Evolutionary conservation across 2,888 invertebrate genomes (phyloP).

Genomic region (Epistrophe grossulariae): DNA sequence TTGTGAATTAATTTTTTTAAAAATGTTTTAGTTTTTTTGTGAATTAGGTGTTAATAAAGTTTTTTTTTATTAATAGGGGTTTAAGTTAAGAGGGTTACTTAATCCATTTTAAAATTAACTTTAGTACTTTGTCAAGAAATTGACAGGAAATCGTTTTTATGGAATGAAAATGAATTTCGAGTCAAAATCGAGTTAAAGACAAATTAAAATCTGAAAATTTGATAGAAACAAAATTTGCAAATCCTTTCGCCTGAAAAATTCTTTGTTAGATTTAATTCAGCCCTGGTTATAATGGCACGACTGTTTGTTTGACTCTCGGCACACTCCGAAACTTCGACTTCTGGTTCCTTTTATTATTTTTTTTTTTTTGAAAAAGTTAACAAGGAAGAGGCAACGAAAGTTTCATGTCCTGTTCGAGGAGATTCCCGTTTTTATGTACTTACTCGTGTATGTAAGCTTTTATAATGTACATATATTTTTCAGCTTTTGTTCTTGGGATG

Average conservation of each 20-base stretch:
- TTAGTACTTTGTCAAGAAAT: too few species aligned
- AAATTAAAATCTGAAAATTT: too few species aligned
- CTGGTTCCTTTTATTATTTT: not conserved
- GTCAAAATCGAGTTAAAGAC: too few species aligned
- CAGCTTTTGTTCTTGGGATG: conserved; percentile 39
- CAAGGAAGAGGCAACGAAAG: conserved; percentile 47
- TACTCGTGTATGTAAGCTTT: conserved; percentile 38
- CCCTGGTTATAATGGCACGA: conserved; percentile 27
- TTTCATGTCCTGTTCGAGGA: conserved; percentile 64
- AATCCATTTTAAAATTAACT: too few species aligned
- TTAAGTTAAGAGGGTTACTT: too few species aligned
- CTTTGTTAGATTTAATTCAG: not conserved
- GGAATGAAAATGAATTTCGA: too few species aligned
- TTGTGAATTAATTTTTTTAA: too few species aligned
- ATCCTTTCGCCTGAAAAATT: not conserved
- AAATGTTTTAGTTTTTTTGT: too few species aligned
- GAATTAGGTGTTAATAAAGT: too few species aligned
- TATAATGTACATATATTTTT: conserved; percentile 43
- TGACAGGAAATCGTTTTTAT: too few species aligned
- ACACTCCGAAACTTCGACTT: conserved; percentile 32
- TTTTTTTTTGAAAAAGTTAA: conserved; percentile 22
- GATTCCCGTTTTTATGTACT: conserved; percentile 20
- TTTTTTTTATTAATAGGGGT: too few species aligned
- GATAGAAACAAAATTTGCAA: too few species aligned
- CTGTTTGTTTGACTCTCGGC: conserved; percentile 22